Evolutionary conservation across 2,888 invertebrate genomes (phyloP).

Genomic region (Dicranocentrus wangi): DNA sequence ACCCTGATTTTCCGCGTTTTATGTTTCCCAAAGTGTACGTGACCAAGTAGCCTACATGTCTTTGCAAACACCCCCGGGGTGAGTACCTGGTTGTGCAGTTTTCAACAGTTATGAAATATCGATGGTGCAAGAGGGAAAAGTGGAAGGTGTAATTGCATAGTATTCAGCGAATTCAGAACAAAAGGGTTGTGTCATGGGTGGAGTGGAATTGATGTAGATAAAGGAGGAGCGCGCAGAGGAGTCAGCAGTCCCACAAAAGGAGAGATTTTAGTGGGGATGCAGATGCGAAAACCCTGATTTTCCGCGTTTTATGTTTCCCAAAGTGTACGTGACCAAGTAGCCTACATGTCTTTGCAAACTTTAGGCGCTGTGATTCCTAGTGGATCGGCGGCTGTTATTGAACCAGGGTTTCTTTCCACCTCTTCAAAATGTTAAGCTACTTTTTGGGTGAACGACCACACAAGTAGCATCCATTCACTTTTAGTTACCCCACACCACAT

Average conservation of each 20-base stretch:
- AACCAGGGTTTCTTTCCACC: neutral
- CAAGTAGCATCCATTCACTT: slow-evolving; percentile 24
- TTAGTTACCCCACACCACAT: neutral
- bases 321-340: slow-evolving; percentile 56
- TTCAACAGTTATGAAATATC: neutral
- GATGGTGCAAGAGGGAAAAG: neutral
- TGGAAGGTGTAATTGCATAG: neutral
- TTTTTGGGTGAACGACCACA: slow-evolving; percentile 47
- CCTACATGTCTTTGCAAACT: neutral
- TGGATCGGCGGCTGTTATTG: neutral
- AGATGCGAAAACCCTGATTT: neutral
- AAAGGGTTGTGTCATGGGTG: slow-evolving; percentile 28
- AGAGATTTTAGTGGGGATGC: neutral
- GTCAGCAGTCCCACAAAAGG: neutral
- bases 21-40: slow-evolving; percentile 36
- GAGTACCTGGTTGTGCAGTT: too few relatives aligned
- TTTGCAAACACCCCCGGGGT: neutral
- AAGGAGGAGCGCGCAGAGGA: too few relatives aligned
- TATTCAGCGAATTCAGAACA: slow-evolving; percentile 4
- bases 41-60: slow-evolving; percentile 47
- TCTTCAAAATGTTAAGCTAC: slow-evolving; percentile 22
- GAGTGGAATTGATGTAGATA: slow-evolving; percentile 5
- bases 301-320: slow-evolving; percentile 8
- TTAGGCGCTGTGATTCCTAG: too few relatives aligned
- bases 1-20: neutral